Percentiles rank a stretch among this genome's conserved stretches.
Conservation (phyloP, 2,113 vertebrate species). For the Eulacestoma nigropectus region DNA sequence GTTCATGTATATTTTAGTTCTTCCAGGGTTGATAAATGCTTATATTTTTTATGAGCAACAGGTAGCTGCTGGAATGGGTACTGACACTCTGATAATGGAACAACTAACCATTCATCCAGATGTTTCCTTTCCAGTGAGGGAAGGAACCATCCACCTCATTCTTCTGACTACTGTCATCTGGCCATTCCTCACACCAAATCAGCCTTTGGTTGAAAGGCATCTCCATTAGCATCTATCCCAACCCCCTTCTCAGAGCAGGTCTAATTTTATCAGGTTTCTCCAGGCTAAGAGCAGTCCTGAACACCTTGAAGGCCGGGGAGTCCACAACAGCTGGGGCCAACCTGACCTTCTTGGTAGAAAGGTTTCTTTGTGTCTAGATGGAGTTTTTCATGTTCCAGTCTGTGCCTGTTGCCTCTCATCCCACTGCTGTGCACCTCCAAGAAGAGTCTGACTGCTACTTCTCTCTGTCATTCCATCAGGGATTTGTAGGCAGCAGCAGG, state of each 20-base stretch:
- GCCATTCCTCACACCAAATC: not conserved
- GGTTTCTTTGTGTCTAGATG: not conserved
- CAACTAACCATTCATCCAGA: not conserved
- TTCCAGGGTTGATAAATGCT: not conserved
- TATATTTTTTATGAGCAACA: not conserved
- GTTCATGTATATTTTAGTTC: not conserved
- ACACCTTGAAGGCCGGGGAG: not conserved
- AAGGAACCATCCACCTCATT: not conserved
- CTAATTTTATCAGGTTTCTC: not conserved
- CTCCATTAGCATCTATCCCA: not conserved
- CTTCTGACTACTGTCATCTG: not conserved
- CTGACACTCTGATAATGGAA: not conserved
- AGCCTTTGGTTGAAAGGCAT: not conserved
- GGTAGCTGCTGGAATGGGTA: not conserved
- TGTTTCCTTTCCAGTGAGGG: not conserved
- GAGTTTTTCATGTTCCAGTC: not conserved
- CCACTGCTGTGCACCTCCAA: not conserved
- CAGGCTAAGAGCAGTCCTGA: not conserved
- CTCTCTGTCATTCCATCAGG: not conserved
- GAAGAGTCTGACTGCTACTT: not conserved
- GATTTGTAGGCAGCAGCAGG: not conserved
- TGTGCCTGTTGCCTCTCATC: not conserved
- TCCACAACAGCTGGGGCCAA: not conserved
- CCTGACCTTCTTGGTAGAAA: not conserved
- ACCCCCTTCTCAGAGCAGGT: not conserved